Base-by-base conservation (phyloP, 2,888 invertebrate species). In the Idaea dimidiata region DNA sequence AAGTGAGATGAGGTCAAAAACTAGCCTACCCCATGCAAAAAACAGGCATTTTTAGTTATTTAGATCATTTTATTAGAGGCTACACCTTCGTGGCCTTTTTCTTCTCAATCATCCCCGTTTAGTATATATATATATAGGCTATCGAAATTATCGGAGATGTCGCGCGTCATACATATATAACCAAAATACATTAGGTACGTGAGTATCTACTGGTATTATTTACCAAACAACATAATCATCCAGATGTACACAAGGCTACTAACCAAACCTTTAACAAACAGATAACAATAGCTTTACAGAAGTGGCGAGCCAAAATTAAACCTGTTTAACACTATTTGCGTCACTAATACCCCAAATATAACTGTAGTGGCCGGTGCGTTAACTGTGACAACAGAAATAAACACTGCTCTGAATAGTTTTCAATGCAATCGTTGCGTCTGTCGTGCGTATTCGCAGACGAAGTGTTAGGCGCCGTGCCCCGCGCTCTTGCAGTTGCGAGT, bases 271-370 rank as follows among this genome's bases (percentile, higher is more conserved):
- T 14, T 43, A 78, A 73, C 76, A 74, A 43, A 78, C 77, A 80
- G 81, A 86, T 83, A 84, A 89, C 86, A 89, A 89, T 88, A 87
- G 85, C 76, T 73, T 72, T 72, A 75, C 77, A 80, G 74, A 79
- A 75, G 78, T 72, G 72, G 73, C 72, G 79, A 72, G 87, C 87
- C 88, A 87, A 83, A 91, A 82, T 88, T 87, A 87, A 84, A 81
- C 80, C 72, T 73, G 84, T 87, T 86, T 83, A 89, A 85, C 84
- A 84, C 83, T 87, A 89, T 88, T 87, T 90, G 87, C 91, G 91
- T 91, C 91, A 92, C 83, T 85, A 86, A 86, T 86, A 86, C 84
- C 81, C 87, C 84, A 86, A 88, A 91, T 91, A 89, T 87, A 89
- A 81, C 79, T 69, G 74, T 72, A 75, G 76, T 72, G 74, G 75